Percentiles rank a stretch among this genome's conserved stretches.
These are phyloP conservation scores for Thunnus albacares DNA, from an alignment of 2,797 vertebrate genomes.

Conservation along the genomic window DNA sequence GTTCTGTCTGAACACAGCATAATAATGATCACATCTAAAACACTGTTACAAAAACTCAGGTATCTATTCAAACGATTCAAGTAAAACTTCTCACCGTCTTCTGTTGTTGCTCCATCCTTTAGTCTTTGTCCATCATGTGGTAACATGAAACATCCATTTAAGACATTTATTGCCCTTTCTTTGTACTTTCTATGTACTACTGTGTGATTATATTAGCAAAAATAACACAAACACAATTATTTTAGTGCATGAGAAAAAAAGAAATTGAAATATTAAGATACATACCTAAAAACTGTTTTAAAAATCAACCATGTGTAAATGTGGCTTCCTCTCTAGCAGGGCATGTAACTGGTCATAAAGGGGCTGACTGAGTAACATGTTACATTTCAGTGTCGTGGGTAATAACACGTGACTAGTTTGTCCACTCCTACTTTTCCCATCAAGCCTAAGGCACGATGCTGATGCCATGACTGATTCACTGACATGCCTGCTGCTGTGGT, in stretches of 20 bases:
- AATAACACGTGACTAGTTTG: slow-evolving; percentile 29
- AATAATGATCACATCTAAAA: background rate
- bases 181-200: background rate
- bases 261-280: background rate
- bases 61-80: background rate
- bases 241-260: background rate
- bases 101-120: background rate
- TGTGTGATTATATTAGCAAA: too few relatives aligned
- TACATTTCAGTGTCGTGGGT: slow-evolving; percentile 13
- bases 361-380: slow-evolving; percentile 12
- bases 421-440: slow-evolving; percentile 23
- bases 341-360: slow-evolving; percentile 2
- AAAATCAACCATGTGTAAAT: background rate
- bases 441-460: slow-evolving; percentile 36
- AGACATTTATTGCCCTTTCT: background rate
- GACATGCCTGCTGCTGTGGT: slow-evolving; percentile 38
- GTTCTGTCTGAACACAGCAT: too few relatives aligned
- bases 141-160: slow-evolving; percentile 5
- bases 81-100: background rate
- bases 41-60: background rate
- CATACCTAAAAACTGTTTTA: background rate
- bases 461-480: slow-evolving; percentile 37
- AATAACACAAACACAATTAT: too few relatives aligned
- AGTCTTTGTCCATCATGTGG: background rate
- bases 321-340: background rate